A percentile compares a stretch with the other conserved stretches of the same genome.
phyloP scores from a whole-genome alignment of 2,113 vertebrate genomes.

The Carettochelys insculpta region DNA sequence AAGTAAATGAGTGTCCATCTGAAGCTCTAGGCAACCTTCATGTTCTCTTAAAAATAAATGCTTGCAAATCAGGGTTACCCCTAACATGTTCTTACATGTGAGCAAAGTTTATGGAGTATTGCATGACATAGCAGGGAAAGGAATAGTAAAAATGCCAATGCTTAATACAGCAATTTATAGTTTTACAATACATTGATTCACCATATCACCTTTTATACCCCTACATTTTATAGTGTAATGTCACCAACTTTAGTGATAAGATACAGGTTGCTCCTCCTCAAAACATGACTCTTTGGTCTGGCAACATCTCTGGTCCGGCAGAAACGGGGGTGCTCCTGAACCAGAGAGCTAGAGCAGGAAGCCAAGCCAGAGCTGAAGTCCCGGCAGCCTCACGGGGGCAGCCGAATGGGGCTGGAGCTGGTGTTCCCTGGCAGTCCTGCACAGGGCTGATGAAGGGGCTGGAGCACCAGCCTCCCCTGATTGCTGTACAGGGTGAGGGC shows the following conservation, averaged over 20 bases:
- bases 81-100: not conserved
- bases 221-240: not conserved
- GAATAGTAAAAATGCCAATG: not conserved
- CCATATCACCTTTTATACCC: not conserved
- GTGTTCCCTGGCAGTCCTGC: no score
- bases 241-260: not conserved
- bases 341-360: no score
- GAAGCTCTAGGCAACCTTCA: not conserved
- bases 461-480: no score
- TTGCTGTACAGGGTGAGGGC: no score
- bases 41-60: not conserved
- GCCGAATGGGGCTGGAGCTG: no score
- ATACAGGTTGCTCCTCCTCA: no score
- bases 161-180: not conserved
- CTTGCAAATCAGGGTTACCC: not conserved
- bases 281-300: no score
- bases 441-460: no score
- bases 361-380: no score
- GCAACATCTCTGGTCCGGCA: no score
- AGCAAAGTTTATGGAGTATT: not conserved
- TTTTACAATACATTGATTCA: not conserved
- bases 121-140: not conserved
- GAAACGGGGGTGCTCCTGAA: no score
- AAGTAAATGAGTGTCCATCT: not conserved
- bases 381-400: no score